Evolutionary conservation across 2,888 invertebrate genomes (phyloP).

Genomic region (Ectemnius cavifrons): DNA sequence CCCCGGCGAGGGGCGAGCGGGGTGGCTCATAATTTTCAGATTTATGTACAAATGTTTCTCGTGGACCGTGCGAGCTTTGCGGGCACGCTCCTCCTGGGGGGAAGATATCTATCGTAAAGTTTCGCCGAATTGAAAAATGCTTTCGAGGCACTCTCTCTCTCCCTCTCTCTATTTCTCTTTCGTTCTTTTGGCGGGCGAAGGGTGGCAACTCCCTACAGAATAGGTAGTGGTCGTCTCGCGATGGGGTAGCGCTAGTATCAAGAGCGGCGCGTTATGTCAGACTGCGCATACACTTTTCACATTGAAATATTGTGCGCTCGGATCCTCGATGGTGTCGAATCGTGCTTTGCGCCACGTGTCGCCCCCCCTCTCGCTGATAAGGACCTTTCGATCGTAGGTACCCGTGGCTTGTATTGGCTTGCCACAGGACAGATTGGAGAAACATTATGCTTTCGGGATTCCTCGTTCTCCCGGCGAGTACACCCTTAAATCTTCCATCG

Average conservation of each 20-base stretch:
- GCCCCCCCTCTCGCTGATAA: no score
- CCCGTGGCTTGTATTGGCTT: no score
- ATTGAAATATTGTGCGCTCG: not conserved
- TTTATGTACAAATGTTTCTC: constrained; percentile 77
- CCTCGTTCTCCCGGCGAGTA: no score
- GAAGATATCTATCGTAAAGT: constrained; percentile 75
- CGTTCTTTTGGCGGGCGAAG: no score
- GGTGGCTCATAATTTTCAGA: constrained; percentile 76
- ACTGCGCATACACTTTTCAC: not conserved
- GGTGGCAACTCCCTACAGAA: not conserved
- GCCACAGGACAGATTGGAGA: no score
- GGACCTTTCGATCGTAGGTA: no score
- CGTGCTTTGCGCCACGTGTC: not conserved
- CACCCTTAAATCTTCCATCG: no score
- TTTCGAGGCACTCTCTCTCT: constrained; percentile 51
- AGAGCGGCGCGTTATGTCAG: constrained; percentile 6
- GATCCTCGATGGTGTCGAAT: not conserved
- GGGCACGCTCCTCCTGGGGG: constrained; percentile 39
- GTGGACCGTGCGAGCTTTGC: constrained; percentile 40
- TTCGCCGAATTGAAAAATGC: constrained; percentile 76
- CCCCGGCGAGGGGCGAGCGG: constrained; percentile 43
- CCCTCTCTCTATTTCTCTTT: not conserved
- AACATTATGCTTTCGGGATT: no score
- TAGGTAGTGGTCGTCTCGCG: no score
- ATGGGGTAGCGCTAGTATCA: not conserved